These are phyloP conservation scores for Gandaritis pyraliata DNA, from an alignment of 2,888 invertebrate genomes.

Conservation along the genomic window DNA sequence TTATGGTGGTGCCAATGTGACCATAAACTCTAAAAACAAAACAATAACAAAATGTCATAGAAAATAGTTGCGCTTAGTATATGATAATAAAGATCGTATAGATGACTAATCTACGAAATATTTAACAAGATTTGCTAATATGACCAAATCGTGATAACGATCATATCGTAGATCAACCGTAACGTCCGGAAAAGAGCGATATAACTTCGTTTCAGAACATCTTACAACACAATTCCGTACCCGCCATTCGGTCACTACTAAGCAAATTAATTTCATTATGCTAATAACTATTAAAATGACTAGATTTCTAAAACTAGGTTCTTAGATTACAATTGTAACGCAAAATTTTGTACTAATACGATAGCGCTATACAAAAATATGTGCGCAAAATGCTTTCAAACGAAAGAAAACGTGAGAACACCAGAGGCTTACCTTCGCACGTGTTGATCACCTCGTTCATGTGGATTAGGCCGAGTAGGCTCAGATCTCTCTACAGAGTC, in stretches of 20 bases:
- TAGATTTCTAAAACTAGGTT: slow-evolving; percentile 24
- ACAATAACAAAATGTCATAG: slow-evolving; percentile 13
- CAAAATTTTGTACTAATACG: slow-evolving; percentile 7
- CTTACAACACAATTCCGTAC: no score
- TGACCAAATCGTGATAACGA: neutral
- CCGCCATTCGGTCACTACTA: neutral
- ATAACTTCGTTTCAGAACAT: no score
- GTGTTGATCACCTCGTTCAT: no score
- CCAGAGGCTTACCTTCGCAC: no score
- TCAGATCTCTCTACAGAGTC: no score
- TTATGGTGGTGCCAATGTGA: slow-evolving; percentile 10
- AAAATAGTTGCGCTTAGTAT: slow-evolving; percentile 10
- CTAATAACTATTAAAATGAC: slow-evolving; percentile 14
- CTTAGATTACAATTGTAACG: slow-evolving; percentile 17
- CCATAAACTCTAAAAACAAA: slow-evolving; percentile 20
- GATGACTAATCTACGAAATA: neutral
- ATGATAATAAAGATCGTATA: neutral
- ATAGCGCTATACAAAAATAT: neutral
- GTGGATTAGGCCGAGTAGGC: no score
- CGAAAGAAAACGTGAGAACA: no score
- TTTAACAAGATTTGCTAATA: neutral
- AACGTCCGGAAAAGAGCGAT: no score
- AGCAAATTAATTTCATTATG: neutral
- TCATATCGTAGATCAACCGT: no score
- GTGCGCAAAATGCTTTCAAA: no score